Evolutionary conservation across 2,113 vertebrate genomes (phyloP).

Genomic region (Oncorhynchus gorbuscha): DNA sequence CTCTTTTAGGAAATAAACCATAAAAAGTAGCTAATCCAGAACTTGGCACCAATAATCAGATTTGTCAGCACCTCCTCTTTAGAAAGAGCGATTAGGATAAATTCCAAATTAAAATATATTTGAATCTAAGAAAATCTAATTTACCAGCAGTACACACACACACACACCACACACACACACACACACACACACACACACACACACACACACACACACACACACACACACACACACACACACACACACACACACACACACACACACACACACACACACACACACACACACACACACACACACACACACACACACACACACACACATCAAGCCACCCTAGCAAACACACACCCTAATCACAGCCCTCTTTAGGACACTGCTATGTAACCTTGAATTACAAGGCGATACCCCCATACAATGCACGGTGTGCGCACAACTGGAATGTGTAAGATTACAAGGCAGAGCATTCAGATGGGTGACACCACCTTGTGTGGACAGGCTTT

Average conservation of each 20-base stretch:
- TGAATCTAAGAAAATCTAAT: constrained; percentile 52
- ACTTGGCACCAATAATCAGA: constrained; percentile 54
- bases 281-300: too few species aligned
- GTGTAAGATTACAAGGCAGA: constrained; percentile 46
- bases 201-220: too few species aligned
- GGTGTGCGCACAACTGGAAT: constrained; percentile 12
- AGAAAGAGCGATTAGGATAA: constrained; percentile 55
- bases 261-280: too few species aligned
- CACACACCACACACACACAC: too few species aligned
- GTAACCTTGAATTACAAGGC: constrained; percentile 5
- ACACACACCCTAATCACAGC: not conserved
- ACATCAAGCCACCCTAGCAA: too few species aligned
- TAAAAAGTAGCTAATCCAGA: constrained; percentile 49
- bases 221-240: too few species aligned
- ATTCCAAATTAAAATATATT: constrained; percentile 59
- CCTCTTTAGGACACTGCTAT: constrained; percentile 6
- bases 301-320: too few species aligned
- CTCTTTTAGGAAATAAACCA: constrained; percentile 59
- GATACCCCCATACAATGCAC: not conserved
- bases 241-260: too few species aligned
- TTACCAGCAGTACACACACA: constrained; percentile 48
- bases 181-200: too few species aligned
- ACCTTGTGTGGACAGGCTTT: not conserved
- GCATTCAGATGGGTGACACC: not conserved
- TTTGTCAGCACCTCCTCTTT: constrained; percentile 58